Evolutionary conservation across 2,888 invertebrate species (phyloP), one percentile per base, ranked within the genome.

Genomic region (Cenopis cana): DNA sequence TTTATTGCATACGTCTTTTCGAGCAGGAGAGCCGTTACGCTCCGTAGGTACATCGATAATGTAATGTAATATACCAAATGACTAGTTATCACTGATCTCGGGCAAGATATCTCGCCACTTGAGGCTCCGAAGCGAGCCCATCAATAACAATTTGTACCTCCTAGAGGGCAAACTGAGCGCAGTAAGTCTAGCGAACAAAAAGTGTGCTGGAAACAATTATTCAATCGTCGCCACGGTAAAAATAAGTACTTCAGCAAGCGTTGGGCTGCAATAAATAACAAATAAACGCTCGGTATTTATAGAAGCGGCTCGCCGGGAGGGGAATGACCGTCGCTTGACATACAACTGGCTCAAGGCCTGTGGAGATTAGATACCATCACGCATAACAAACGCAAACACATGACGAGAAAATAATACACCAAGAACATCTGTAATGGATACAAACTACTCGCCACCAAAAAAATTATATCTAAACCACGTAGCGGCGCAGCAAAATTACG

Each of bases 311-410:
- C 86, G 83, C 82, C 79, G 79, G 77, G 74, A 84, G 84, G 92
- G 83, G 89, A 93, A 90, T 88, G 92, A 93, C 93, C 93, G 91
- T 80, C 83, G 85, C 84, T 89, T 92, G 93, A 92, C 93, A 93
- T 87, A 91, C 88, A 91, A 91, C 87, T 86, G 84, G 92, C 91
- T 89, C 93, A 93, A 93, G 93, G 93, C 86, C 91, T 83, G 85
- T 75, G 79, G 82, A 89, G 93, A 93, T 93, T 92, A 92, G 92
- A 93, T 93, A 92, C 89, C 85, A 83, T 80, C 82, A 80, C 74
- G 88, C 87, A 89, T 89, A 87, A 89, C 89, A 88, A 90, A 81
- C 76, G 81, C 76, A 78, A 38, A 57, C 78, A 81, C 76, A 81
- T 82, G 85, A 83, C 84, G 82, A 86, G 87, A 85, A 85, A 89